Evolutionary conservation across 2,888 invertebrate genomes (phyloP), one percentile per base, ranked within the genome.

Genomic region (Drosophila lutescens): DNA sequence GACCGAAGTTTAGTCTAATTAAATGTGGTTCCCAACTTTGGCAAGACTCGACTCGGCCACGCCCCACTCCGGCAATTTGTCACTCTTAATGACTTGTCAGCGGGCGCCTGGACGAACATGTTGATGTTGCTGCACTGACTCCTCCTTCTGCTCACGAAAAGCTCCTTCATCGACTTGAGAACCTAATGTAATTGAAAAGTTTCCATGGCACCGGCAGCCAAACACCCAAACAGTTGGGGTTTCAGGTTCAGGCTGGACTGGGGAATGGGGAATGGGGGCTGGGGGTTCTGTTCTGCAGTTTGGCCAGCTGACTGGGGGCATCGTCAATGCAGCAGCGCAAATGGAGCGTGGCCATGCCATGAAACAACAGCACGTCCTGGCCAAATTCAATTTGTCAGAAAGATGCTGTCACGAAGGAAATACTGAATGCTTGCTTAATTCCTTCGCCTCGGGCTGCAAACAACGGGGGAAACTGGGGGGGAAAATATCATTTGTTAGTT

Each of bases 331-430:
- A 62, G 72, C 46, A 62, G 57, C 69, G 36, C 47, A 82, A 82
- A 82, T 82, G 81, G 79, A 67, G 87, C 81, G 65, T 78, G 54
- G 70, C 72, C 53, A 66, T 20, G 74, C 60, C 69, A 74, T 76
- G 83, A 86, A 82, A 85, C 85, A 87, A 87, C 87, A 82, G 87
- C 84, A 85, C 82, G 82, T 82, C 67, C 76, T 74, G 66, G 73
- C 74, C 68, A 80, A 88, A 86, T 88, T 88, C 88, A 88, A 86
- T 86, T 86, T 86, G 86, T 86, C 86, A 88, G 84, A 88, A 86
- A 79, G 82, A 88, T 82, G 80, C 85, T 85, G 84, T 84, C 84
- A 86, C 82, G 84, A 77, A 84, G 78, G 74, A 78, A 84, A 72
- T 75, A 81, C 80, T 85, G 87, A 85, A 85, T 85, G 84, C 84